Base-by-base conservation (phyloP, 2,797 vertebrate genomes). In the Argentina silus region DNA sequence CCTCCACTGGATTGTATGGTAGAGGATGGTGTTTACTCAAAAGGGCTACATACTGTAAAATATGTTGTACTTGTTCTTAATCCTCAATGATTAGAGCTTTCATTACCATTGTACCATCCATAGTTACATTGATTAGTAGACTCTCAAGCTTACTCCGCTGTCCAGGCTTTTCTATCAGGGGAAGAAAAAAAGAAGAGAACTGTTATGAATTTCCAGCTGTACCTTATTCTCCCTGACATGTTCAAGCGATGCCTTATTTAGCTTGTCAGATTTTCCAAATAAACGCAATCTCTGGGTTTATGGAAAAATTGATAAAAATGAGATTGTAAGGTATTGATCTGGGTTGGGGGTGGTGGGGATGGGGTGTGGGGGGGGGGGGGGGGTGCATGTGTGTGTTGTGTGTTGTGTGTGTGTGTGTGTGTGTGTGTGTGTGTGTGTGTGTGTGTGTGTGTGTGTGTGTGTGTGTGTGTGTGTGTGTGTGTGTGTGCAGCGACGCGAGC, bases 281-380 rank as follows among this genome's bases (percentile, higher is more conserved):
- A 98, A 97, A 97, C 95, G 94, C 97, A 97, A 98, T 97, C 96
- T 95, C 94, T 89, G 94, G 96, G 96, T 98, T 98, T 98, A 98
- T 98, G 96, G 97, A 97, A 95, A 97, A 98, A 96, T 94, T 95
- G 96, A 97, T 97, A 97, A 97, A 97, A 97, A 93, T 91, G 96
- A 96, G 95, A 96, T 98, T 98, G 96, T 97, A 97, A 94, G 95
- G 93, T 97, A 98, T 98, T 90, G 96, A 98, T 97, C 95, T 89
- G 89, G 86, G 93, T 88, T 86, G 86, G 86, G 85, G 90, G 86
- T 55, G 78, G 50, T 17, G 55, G n/a, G 12, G 47, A 59, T 21
- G 69, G 5, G 47, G 43, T 11, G 59, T 0, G 23, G 10, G 23
- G 23, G 21, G 27, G 12, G 36, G 60, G 47, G 56, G 47, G 44